These are phyloP conservation scores for Larimichthys crocea DNA, from an alignment of 2,113 vertebrate genomes.

Conservation along the genomic window DNA sequence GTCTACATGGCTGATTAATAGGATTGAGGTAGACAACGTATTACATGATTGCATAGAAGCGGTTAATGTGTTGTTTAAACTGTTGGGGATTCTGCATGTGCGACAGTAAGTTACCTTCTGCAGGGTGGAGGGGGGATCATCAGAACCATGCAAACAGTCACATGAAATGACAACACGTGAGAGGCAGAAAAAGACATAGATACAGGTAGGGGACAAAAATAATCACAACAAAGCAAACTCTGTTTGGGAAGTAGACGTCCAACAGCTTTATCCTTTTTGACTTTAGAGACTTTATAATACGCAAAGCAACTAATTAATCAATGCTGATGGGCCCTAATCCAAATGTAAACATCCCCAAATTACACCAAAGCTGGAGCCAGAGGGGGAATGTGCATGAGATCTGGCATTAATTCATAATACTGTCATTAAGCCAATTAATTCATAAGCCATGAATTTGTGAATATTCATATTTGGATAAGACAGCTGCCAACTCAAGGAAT, in stretches of 20 bases:
- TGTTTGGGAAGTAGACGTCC: slow-evolving; percentile 58
- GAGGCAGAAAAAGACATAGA: slow-evolving; percentile 92
- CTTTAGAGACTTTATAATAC: slow-evolving; percentile 39
- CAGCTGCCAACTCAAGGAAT: slow-evolving; percentile 19
- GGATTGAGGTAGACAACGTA: slow-evolving; percentile 17
- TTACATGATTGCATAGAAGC: slow-evolving; percentile 55
- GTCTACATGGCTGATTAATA: slow-evolving; percentile 67
- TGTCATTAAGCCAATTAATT: slow-evolving; percentile 49
- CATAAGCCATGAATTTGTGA: slow-evolving; percentile 49
- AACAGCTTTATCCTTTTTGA: slow-evolving; percentile 44
- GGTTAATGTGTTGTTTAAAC: slow-evolving; percentile 51
- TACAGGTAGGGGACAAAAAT: slow-evolving; percentile 73
- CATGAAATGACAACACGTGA: slow-evolving; percentile 94
- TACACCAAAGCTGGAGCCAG: slow-evolving; percentile 43
- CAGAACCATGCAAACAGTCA: slow-evolving; percentile 96
- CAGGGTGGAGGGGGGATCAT: slow-evolving; percentile 90
- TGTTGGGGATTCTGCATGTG: slow-evolving; percentile 32
- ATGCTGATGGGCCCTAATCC: slow-evolving; percentile 47
- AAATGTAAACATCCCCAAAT: slow-evolving; percentile 54
- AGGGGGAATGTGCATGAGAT: slow-evolving; percentile 42
- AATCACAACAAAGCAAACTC: slow-evolving; percentile 55
- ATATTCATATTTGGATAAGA: slow-evolving; percentile 40
- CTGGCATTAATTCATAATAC: slow-evolving; percentile 25
- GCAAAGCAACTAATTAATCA: slow-evolving; percentile 54
- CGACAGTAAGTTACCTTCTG: slow-evolving; percentile 91